Conservation (phyloP, 1,140 invertebrate genomes). For the Panonychus citri region DNA sequence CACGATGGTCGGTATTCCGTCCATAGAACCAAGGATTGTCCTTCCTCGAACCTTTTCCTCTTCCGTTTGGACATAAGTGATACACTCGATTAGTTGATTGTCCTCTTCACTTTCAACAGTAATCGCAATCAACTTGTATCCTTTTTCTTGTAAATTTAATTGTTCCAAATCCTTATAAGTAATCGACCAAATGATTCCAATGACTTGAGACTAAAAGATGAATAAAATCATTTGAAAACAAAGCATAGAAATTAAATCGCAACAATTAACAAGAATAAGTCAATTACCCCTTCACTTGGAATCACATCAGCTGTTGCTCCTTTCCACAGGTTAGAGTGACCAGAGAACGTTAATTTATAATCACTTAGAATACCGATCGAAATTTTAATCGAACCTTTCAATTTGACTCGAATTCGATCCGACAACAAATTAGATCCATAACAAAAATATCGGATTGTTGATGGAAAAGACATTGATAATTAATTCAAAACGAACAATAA, state of each 20-base stretch:
- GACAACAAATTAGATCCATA: slow-evolving; percentile 7
- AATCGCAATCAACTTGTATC: slow-evolving; percentile 1
- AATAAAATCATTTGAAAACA: neutral
- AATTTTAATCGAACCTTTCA: slow-evolving; percentile 1
- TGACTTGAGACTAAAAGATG: neutral
- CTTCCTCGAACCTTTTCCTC: neutral
- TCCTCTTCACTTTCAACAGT: neutral
- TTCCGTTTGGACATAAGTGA: neutral
- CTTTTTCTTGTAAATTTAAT: slow-evolving; percentile 8
- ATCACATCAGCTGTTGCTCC: slow-evolving; percentile 9
- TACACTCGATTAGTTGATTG: neutral
- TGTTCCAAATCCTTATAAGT: slow-evolving; percentile 1
- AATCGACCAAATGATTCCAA: slow-evolving; percentile 2
- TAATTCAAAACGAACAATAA: too few relatives aligned
- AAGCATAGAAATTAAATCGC: neutral
- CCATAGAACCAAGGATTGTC: neutral
- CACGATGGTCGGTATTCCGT: neutral
- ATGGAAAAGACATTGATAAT: too few relatives aligned
- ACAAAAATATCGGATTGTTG: slow-evolving; percentile 3
- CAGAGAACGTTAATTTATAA: slow-evolving; percentile 3
- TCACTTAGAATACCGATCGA: slow-evolving; percentile 1
- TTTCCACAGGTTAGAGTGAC: slow-evolving; percentile 5
- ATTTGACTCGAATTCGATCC: slow-evolving; percentile 2
- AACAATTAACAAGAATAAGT: neutral
- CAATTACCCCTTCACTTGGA: neutral